Conservation (phyloP, 2,113 vertebrate species). For the Syrrhaptes paradoxus region DNA sequence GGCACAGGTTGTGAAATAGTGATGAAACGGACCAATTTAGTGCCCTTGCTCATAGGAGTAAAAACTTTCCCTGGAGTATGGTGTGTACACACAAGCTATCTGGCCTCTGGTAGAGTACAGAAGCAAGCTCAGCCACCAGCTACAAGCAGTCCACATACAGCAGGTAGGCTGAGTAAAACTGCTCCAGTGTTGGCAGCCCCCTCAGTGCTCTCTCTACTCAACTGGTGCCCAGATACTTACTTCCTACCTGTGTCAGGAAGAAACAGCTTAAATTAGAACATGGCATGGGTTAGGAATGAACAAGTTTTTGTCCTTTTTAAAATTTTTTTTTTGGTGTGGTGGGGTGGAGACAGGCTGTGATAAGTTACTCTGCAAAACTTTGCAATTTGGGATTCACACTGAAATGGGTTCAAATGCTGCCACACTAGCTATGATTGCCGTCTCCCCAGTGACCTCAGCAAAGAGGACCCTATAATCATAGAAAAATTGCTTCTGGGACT, state of each 20-base stretch:
- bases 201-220: background rate
- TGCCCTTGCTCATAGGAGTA: background rate
- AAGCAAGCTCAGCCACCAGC: background rate
- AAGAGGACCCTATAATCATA: background rate
- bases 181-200: background rate
- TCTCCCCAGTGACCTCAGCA: background rate
- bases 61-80: background rate
- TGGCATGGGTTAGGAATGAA: background rate
- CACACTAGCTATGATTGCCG: background rate
- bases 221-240: no score
- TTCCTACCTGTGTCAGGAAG: background rate
- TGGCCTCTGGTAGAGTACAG: background rate
- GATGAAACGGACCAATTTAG: background rate
- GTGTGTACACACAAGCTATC: background rate
- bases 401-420: background rate
- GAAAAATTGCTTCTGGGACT: background rate
- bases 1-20: background rate
- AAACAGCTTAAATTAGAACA: background rate
- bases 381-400: background rate
- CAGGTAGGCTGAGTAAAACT: background rate
- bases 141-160: background rate
- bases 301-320: no score
- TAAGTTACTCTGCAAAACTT: background rate
- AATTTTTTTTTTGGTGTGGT: no score
- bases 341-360: background rate